Base-by-base conservation (phyloP, 1,140 invertebrate genomes). In the Drosophila willistoni region DNA sequence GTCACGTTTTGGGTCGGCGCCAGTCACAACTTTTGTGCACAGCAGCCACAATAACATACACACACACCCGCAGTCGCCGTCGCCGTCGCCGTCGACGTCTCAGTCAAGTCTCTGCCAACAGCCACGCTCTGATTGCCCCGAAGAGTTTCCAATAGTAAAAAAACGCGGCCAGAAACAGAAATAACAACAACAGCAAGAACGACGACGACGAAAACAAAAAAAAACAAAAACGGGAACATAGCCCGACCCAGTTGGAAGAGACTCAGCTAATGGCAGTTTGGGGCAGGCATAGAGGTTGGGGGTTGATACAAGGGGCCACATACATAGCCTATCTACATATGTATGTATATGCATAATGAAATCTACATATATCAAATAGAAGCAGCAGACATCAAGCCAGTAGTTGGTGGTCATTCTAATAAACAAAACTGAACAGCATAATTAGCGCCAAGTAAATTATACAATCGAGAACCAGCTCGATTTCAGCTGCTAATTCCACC, bases 381-480 rank as follows among this genome's bases (percentile, higher is more conserved):
- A 29, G 1, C 29, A 29, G 29, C 29, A 29, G 29, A 29, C 29
- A 22, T 54, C 9, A 22, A 54, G 17, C 47, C 19, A 54, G 54
- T 57, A 14, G 55, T 33, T 57, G 29, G n/a, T 29, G 29, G 29
- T 29, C 29, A 29, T 29, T 36, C 55, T 22, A n/a, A 39, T 13
- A 14, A 12, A 19, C 7, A 47, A 69, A 73, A 12, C 22, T n/a
- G 47, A 55, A 39, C 41, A 59, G 55, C 77, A 66, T 77, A 84
- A 86, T 86, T 86, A 87, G 73, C 41, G 76, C 64, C 79, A 87
- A 86, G 82, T 86, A 72, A 82, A 83, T 71, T 69, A 68, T 7
- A 60, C 80, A 74, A 84, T 81, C 73, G 55, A 39, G 62, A 63
- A 55, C 64, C 29, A 51, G 47, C 42, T 47, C 44, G 14, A 47